Percentiles rank a stretch among this genome's conserved stretches.
phyloP scores from a whole-genome alignment of 37 sponge, comb jelly and placozoan species.

The Chondrilla cf. caribensis region DNA sequence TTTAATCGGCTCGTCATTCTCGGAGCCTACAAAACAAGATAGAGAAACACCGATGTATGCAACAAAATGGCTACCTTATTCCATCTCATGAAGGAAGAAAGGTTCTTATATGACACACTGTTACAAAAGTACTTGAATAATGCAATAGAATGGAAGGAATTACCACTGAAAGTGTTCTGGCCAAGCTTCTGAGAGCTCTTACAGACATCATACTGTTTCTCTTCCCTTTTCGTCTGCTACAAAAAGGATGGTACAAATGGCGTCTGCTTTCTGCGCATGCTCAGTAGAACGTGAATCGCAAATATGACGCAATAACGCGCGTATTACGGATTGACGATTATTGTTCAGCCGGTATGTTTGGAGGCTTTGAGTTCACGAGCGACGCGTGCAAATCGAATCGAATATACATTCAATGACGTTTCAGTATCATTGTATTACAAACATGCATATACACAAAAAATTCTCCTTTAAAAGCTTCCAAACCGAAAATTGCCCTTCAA shows the following conservation, averaged over 20 bases:
- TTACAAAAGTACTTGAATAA: too few relatives aligned
- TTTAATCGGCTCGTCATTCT: background rate
- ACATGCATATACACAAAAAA: too few relatives aligned
- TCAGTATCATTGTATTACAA: too few relatives aligned
- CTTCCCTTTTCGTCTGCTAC: background rate
- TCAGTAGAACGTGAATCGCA: constrained; percentile 4
- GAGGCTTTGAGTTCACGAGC: too few relatives aligned
- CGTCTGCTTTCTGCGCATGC: constrained; percentile 15
- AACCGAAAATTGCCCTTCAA: background rate
- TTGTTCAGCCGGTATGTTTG: too few relatives aligned
- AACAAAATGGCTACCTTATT: background rate
- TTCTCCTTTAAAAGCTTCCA: constrained; percentile 9
- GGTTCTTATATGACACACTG: too few relatives aligned
- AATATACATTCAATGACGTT: too few relatives aligned
- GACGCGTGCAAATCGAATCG: too few relatives aligned
- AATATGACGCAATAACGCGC: background rate
- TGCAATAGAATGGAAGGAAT: too few relatives aligned
- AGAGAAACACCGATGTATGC: background rate
- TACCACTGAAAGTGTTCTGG: constrained; percentile 26
- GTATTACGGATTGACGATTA: too few relatives aligned
- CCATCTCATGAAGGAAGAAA: too few relatives aligned
- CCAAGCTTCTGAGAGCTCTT: constrained; percentile 34
- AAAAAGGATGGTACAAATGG: constrained; percentile 11
- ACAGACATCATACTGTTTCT: constrained; percentile 36
- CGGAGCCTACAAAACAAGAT: background rate